Evolutionary conservation across 1,140 invertebrate species (phyloP), one percentile per base, ranked within the genome.

Genomic region (Nephila pilipes): DNA sequence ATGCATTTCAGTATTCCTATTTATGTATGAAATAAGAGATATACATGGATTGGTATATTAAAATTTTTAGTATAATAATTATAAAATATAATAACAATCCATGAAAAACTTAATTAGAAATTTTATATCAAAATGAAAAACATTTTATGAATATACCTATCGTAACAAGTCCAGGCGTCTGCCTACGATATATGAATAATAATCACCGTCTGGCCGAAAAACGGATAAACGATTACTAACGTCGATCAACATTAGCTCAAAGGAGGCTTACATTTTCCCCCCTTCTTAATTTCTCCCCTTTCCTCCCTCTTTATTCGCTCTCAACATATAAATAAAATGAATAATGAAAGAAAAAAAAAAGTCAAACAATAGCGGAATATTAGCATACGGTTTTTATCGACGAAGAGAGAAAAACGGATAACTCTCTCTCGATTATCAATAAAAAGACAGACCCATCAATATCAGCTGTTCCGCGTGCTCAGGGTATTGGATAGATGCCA

Each of bases 381-480:
- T 75, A 75, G 69, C 69, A 75, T 65, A 75, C 69, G 69, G 69
- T 32, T 65, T 65, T 65, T 69, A 69, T 69, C 69, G 69, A 75
- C 29, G 69, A 16, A 2, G 29, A 75, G 65, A n/a, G 65, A 69
- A 65, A 75, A 75, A 75, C 69, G 69, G 69, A 75, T 75, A 75
- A 75, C 69, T 75, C 69, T 75, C 63, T 65, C 69, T 32, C 14
- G 32, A 29, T 75, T 75, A 75, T 75, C 69, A 75, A 75, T 75
- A 75, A 75, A 75, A 32, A 75, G 69, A 75, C 69, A 18, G 22
- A 18, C 69, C 69, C 69, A 75, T 75, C 69, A 75, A 69, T 75
- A 75, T 75, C 69, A 75, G 69, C 69, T 75, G 69, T 75, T 75
- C 69, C 29, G 69, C 69, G 69, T 75, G 69, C 69, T 65, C n/a